Conservation (phyloP, 2,888 invertebrate species). For the Macrophya annulata region DNA sequence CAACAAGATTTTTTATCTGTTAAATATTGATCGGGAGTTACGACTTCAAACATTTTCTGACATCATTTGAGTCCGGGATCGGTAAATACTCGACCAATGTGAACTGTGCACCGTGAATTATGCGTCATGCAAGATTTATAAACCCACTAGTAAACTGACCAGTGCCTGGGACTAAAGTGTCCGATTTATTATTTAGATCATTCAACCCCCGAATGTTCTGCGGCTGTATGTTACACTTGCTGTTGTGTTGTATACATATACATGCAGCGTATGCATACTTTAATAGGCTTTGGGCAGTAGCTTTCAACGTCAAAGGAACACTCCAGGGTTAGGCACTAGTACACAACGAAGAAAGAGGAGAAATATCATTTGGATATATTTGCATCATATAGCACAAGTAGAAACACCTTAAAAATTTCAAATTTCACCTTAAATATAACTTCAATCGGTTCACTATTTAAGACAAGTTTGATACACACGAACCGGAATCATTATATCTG, state of each 20-base stretch:
- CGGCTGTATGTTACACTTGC: conserved; percentile 5
- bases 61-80: not conserved
- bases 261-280: not conserved
- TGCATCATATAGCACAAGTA: not conserved
- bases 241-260: not conserved
- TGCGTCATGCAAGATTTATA: conserved; percentile 30
- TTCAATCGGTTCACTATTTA: not conserved
- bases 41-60: not conserved
- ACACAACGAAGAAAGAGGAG: not conserved
- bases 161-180: not conserved
- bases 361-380: not conserved
- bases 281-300: not conserved
- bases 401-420: not conserved
- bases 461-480: not conserved
- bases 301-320: not conserved
- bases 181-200: conserved; percentile 35
- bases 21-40: not conserved
- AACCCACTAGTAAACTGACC: not conserved
- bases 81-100: conserved; percentile 1
- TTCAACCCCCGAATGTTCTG: not conserved
- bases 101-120: conserved; percentile 13
- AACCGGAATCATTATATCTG: not conserved
- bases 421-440: no score
- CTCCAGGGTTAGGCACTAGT: not conserved
- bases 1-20: not conserved